A percentile compares a stretch with the other conserved stretches of the same genome.
Conservation (phyloP, 2,113 vertebrate species). For the Brachionichthys hirsutus region DNA sequence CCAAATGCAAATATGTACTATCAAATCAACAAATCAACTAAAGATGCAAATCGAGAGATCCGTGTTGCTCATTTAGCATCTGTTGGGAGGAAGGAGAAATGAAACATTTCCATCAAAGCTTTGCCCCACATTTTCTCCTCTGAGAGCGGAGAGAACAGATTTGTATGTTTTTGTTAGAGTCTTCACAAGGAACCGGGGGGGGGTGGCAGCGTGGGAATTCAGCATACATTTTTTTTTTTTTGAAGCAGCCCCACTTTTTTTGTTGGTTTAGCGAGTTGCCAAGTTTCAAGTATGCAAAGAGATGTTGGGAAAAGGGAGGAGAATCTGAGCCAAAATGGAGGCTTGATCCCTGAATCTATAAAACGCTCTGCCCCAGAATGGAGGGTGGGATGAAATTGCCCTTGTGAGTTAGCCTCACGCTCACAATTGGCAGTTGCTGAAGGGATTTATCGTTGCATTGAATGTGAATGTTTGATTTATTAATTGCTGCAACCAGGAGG, state of each 20-base stretch:
- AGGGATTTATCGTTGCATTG: conserved; percentile 29
- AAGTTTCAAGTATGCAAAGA: conserved; percentile 20
- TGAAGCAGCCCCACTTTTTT: conserved; percentile 22
- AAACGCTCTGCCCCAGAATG: conserved; percentile 14
- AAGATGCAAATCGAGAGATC: conserved; percentile 72
- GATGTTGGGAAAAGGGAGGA: conserved; percentile 25
- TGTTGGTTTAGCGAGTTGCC: conserved; percentile 20
- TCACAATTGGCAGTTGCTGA: background rate
- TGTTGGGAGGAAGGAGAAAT: conserved; percentile 64
- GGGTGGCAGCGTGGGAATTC: conserved; percentile 30
- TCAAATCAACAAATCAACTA: conserved; percentile 73
- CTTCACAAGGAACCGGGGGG: conserved; percentile 39
- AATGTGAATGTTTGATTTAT: conserved; percentile 35
- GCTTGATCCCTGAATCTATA: conserved; percentile 37
- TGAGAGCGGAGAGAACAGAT: conserved; percentile 45
- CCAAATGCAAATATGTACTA: conserved; percentile 71
- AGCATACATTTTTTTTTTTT: background rate
- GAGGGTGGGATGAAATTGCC: conserved; percentile 19
- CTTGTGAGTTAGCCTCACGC: conserved; percentile 10
- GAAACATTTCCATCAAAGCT: conserved; percentile 71
- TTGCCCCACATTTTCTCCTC: conserved; percentile 40
- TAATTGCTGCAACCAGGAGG: conserved; percentile 16
- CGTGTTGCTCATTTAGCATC: conserved; percentile 65
- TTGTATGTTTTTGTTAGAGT: conserved; percentile 60
- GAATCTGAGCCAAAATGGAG: conserved; percentile 35